Conservation (phyloP, 2,888 invertebrate species). For the Cantharis lateralis region DNA sequence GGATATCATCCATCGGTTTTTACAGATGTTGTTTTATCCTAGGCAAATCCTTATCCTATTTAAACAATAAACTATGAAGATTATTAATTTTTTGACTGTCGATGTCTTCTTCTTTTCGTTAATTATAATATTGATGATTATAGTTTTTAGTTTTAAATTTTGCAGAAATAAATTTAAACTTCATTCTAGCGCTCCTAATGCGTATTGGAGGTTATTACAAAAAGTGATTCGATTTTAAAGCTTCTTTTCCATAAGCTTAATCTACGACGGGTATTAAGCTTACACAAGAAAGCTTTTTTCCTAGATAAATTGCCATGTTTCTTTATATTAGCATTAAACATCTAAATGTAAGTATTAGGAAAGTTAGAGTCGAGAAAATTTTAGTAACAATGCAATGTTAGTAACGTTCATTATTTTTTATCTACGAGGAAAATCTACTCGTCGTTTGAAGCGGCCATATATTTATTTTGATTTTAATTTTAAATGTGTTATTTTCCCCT, state of each 20-base stretch:
- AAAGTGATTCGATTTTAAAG: background rate
- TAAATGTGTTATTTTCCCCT: background rate
- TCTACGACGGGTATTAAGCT: constrained; percentile 30
- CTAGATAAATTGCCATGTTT: constrained; percentile 47
- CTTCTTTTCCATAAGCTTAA: constrained; percentile 30
- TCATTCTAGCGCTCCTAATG: background rate
- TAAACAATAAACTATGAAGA: no score
- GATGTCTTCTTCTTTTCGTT: no score
- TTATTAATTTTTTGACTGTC: no score
- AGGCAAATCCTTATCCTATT: no score
- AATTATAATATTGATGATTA: background rate
- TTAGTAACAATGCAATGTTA: background rate
- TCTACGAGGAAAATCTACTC: background rate
- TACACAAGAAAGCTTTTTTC: constrained; percentile 47
- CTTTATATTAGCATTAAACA: constrained; percentile 43
- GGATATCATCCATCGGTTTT: no score
- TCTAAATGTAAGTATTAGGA: constrained; percentile 38
- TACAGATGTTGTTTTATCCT: no score
- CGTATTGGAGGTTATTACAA: background rate
- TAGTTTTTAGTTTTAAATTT: background rate
- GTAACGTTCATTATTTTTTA: background rate
- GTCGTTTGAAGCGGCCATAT: background rate
- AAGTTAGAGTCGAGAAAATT: constrained; percentile 33
- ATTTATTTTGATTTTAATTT: background rate
- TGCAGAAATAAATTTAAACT: background rate